A percentile compares a stretch with the other conserved stretches of the same genome.
Evolutionary conservation across 2,797 vertebrate species (phyloP).

Genomic region (Phalloptychus januarius): DNA sequence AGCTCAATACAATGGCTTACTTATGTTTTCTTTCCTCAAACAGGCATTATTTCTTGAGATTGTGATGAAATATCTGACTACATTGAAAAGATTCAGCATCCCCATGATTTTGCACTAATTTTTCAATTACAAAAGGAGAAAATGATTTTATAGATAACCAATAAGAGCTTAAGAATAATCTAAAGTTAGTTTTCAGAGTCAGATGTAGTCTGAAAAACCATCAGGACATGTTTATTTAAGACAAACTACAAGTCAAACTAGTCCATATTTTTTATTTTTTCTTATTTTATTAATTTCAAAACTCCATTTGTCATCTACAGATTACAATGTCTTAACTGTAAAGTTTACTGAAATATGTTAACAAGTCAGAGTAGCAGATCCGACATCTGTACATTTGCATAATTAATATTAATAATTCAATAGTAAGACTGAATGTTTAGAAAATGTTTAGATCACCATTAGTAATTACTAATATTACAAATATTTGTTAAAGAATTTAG

Average conservation of each 20-base stretch:
- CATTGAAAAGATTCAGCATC: background rate
- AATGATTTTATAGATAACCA: background rate
- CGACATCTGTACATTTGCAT: background rate
- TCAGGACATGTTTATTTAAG: background rate
- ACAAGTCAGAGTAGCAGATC: background rate
- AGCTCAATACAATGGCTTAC: background rate
- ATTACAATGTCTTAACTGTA: background rate
- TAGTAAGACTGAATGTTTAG: no score
- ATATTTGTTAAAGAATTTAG: background rate
- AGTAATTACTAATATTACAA: no score
- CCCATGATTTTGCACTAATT: background rate
- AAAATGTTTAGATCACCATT: background rate
- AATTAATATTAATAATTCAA: background rate
- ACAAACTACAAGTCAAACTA: background rate
- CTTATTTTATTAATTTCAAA: background rate
- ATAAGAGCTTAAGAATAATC: background rate
- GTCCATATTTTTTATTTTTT: background rate
- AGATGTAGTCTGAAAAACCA: background rate
- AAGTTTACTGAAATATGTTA: background rate
- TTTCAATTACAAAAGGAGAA: background rate
- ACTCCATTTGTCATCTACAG: background rate
- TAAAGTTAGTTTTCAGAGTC: background rate
- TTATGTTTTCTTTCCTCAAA: background rate
- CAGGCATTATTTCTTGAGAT: background rate
- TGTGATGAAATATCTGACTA: background rate